Evolutionary conservation across 1,140 invertebrate genomes (phyloP).

Genomic region (Drosophila willistoni): DNA sequence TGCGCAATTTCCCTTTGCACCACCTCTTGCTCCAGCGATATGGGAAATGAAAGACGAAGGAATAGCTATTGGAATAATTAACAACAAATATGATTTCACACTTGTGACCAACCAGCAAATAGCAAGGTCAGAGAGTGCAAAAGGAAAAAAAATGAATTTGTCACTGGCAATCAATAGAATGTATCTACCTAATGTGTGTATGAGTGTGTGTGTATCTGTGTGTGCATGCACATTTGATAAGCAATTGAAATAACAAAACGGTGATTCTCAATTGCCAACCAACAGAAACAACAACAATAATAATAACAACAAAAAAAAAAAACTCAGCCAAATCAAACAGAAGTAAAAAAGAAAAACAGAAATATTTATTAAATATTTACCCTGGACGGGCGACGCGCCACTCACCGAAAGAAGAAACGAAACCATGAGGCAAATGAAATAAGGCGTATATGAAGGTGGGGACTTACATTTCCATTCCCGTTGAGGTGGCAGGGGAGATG

Average conservation of each 20-base stretch:
- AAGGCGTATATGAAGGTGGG: background rate
- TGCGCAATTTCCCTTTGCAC: constrained; percentile 57
- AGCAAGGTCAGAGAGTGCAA: constrained; percentile 4
- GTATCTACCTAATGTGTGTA: background rate
- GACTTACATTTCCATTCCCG: background rate
- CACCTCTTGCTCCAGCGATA: background rate
- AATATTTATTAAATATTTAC: constrained; percentile 56
- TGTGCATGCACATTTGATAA: constrained; percentile 37
- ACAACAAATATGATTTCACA: constrained; percentile 17
- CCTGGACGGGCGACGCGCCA: background rate
- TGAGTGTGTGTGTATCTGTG: background rate
- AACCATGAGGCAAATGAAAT: background rate
- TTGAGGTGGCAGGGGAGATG: background rate
- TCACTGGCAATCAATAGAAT: constrained; percentile 7
- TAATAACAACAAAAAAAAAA: constrained; percentile 16
- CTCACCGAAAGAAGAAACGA: background rate
- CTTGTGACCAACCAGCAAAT: background rate
- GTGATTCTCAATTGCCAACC: constrained; percentile 53
- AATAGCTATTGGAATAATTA: constrained; percentile 1
- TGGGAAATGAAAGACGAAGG: background rate
- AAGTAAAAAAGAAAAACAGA: constrained; percentile 40
- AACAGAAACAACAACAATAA: constrained; percentile 2
- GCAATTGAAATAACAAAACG: constrained; percentile 44
- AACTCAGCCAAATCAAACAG: constrained; percentile 45
- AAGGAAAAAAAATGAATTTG: background rate